These are phyloP conservation scores for Corythornis madagascariensis DNA, from an alignment of 2,113 vertebrate species.

Conservation along the genomic window DNA sequence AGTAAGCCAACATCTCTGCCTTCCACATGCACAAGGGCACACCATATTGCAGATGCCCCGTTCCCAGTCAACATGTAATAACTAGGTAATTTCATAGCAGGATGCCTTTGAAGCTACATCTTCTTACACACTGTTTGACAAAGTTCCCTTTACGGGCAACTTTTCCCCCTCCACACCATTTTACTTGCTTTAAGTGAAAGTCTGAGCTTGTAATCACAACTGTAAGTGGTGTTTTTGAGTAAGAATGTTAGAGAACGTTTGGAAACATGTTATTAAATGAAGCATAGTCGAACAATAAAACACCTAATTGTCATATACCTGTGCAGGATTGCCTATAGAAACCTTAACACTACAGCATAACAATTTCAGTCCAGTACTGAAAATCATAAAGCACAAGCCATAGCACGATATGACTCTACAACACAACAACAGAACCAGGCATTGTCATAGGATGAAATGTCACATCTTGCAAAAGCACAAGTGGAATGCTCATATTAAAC, in stretches of 20 bases:
- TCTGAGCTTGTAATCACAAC: background rate
- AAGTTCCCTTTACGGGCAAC: background rate
- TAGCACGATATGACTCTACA: background rate
- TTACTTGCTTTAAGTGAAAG: background rate
- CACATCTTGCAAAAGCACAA: background rate
- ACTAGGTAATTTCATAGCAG: background rate
- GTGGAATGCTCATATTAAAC: background rate
- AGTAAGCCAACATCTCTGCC: background rate
- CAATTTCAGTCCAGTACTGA: background rate
- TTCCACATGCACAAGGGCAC: background rate
- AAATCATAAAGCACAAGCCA: background rate
- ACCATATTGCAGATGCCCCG: background rate
- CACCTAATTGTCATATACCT: background rate
- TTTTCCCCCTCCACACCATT: background rate
- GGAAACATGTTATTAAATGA: background rate
- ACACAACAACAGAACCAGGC: background rate
- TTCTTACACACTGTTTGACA: background rate
- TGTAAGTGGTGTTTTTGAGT: background rate
- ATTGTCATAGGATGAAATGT: background rate
- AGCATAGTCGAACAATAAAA: background rate
- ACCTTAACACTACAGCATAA: background rate
- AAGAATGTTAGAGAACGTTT: background rate
- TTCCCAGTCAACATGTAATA: background rate
- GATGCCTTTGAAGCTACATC: background rate
- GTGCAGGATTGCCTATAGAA: background rate